Conservation (phyloP, 2,888 invertebrate species). For the Trachelus stipa region DNA sequence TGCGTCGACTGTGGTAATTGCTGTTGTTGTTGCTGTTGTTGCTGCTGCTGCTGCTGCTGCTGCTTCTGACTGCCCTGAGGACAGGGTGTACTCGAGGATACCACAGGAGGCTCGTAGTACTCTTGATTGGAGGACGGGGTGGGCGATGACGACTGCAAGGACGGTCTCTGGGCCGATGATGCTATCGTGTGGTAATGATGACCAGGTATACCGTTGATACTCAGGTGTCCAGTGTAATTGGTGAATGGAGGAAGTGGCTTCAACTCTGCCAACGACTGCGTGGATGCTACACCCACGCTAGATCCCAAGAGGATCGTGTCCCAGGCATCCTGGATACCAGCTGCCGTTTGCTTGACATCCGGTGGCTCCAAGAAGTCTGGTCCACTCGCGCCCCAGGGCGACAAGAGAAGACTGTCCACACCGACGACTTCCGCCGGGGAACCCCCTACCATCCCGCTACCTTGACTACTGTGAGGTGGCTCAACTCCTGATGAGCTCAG, state of each 20-base stretch:
- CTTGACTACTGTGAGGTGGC: conserved; percentile 62
- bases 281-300: conserved; percentile 70
- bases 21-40: conserved; percentile 72
- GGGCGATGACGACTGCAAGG: conserved; percentile 60
- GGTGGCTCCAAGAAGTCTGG: conserved; percentile 55
- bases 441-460: conserved; percentile 52
- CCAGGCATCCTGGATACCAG: conserved; percentile 73
- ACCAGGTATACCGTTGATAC: conserved; percentile 89
- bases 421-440: conserved; percentile 59
- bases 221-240: conserved; percentile 85
- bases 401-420: conserved; percentile 57
- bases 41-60: conserved; percentile 44
- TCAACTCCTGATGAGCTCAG: conserved; percentile 56
- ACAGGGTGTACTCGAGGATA: conserved; percentile 67
- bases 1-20: conserved; percentile 62
- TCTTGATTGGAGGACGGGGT: conserved; percentile 63
- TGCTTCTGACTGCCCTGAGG: conserved; percentile 56
- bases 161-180: conserved; percentile 60
- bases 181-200: conserved; percentile 90
- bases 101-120: conserved; percentile 65
- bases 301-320: conserved; percentile 74
- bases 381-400: conserved; percentile 57
- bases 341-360: conserved; percentile 59
- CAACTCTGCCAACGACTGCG: conserved; percentile 81
- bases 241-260: conserved; percentile 90